phyloP scores from a whole-genome alignment of 2,797 vertebrate genomes.

The Emydoidea blandingii region DNA sequence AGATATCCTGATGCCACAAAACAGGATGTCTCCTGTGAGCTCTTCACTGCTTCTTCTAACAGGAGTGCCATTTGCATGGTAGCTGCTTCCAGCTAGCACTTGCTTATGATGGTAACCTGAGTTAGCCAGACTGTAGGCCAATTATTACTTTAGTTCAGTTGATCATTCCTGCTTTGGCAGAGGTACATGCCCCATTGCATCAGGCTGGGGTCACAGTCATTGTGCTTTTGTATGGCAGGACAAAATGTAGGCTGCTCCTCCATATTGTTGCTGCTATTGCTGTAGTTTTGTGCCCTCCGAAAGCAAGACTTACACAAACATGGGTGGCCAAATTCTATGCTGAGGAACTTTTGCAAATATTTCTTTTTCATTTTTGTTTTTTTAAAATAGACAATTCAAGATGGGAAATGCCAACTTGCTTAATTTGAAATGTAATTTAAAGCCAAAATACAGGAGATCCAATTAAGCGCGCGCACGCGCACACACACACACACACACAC shows the following conservation, averaged over 20 bases:
- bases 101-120: fast-evolving
- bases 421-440: neutral
- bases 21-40: neutral
- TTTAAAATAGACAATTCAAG: neutral
- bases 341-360: neutral
- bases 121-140: neutral
- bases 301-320: neutral
- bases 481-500: neutral
- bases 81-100: neutral
- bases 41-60: neutral
- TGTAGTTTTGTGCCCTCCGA: neutral
- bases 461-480: neutral
- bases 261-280: neutral
- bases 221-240: neutral
- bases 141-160: neutral
- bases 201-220: neutral
- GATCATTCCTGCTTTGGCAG: neutral
- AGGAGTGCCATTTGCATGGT: neutral
- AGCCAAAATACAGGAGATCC: neutral
- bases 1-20: neutral
- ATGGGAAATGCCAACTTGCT: neutral
- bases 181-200: neutral
- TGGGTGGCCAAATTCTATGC: neutral
- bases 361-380: neutral
- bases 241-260: neutral